Conservation (phyloP, 2,113 vertebrate genomes). For the Rattus norvegicus region GRCr8 NC_086031.1:16070501-16071000, state of each 20-base stretch:
- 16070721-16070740: neutral
- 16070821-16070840: neutral
- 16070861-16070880: neutral
- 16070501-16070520: neutral
- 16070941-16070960: neutral
- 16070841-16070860: neutral
- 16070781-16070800: neutral
- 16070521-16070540: neutral
- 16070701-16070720: neutral
- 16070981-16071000: neutral
- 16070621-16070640: neutral
- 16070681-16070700: neutral
- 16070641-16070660: no score
- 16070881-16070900: neutral
- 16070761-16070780: neutral
- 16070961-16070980: neutral
- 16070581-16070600: neutral
- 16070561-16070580: neutral
- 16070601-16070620: neutral
- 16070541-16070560: accelerated
- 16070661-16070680: neutral
- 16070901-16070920: neutral
- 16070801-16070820: neutral
- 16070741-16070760: neutral
- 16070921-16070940: accelerated